A percentile compares a stretch with the other conserved stretches of the same genome.
These are phyloP conservation scores for Holocentrus rufus DNA, from an alignment of 2,797 vertebrate genomes.

Conservation along the genomic window DNA sequence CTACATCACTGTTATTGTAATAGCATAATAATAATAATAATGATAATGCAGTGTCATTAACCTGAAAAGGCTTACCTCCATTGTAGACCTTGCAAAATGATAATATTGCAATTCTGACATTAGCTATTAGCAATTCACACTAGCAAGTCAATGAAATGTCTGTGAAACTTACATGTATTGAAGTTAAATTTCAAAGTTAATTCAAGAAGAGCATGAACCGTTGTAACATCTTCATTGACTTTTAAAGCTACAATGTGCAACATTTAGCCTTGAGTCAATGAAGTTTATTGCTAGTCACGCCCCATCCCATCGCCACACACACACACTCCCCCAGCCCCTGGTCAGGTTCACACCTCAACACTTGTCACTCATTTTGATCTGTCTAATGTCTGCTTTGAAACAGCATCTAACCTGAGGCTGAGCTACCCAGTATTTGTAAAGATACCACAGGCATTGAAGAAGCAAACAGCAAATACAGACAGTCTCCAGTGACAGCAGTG, in stretches of 20 bases:
- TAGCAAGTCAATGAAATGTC: neutral
- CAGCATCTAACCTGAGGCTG: constrained; percentile 9
- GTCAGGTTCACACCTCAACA: neutral
- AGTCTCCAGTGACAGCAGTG: neutral
- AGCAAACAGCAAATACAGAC: neutral
- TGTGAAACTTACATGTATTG: no score
- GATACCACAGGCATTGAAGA: constrained; percentile 15
- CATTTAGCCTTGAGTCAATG: neutral
- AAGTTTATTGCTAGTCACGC: neutral
- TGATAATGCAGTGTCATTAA: neutral
- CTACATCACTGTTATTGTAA: neutral
- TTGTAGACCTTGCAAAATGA: neutral
- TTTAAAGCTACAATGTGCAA: neutral
- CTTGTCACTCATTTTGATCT: constrained; percentile 47
- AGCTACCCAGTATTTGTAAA: constrained; percentile 4
- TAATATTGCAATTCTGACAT: neutral
- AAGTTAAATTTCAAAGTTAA: no score
- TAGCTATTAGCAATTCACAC: neutral
- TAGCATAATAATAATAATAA: neutral
- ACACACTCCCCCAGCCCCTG: no score
- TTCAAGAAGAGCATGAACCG: no score
- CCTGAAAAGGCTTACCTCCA: neutral
- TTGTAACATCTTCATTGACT: neutral
- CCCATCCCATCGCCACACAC: no score
- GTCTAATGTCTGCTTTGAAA: constrained; percentile 33